Base-by-base conservation (phyloP, 2,797 vertebrate genomes). In the Onychomys arenicola region DNA sequence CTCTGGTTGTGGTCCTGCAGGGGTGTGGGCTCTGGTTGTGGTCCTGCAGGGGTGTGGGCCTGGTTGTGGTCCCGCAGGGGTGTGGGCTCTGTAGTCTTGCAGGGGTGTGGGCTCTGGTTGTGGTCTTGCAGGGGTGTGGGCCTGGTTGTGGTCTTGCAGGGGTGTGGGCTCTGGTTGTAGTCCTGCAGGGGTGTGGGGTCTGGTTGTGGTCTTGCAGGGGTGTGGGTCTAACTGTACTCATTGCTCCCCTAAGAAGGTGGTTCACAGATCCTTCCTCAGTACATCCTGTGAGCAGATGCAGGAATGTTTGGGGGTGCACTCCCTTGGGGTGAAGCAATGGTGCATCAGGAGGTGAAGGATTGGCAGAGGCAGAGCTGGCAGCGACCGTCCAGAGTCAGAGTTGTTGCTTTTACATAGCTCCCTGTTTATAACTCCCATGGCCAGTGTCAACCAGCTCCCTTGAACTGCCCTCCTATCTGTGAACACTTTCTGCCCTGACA, bases 331-430 rank as follows among this genome's bases (percentile, higher is more conserved):
- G n/a, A 76, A 59, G 11, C 13, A 67, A 19, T 73, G 61, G 65
- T 52, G 21, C 0, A 32, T 69, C 40, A 55, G 34, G 83, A 27
- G 63, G 6, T 32, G 21, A 84, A 32, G 76, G 63, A 55, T 27
- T 43, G 25, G 63, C 69, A 63, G 82, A 27, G 2, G 69, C 69
- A 57, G 89, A 91, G 14, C 19, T 34, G n/a, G 17, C 52, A 25
- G 32, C 8, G 23, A 25, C 32, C 37, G 23, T 29, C 32, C 37
- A 10, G 43, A 27, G 63, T 57, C 29, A 34, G 57, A 87, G 16
- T 12, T 1, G 2, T 0, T 82, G 75, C 25, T 75, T 59, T 87
- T 59, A 13, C 9, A 3, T 43, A 6, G 23, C 32, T 0, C 7
- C 14, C 52, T 69, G 2, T 57, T 37, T 27, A 3, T 55, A 19